Percentiles rank a stretch among this genome's conserved stretches.
These are phyloP conservation scores for Etia nguti DNA, from an alignment of 2,113 vertebrate species.

Conservation along the genomic window DNA sequence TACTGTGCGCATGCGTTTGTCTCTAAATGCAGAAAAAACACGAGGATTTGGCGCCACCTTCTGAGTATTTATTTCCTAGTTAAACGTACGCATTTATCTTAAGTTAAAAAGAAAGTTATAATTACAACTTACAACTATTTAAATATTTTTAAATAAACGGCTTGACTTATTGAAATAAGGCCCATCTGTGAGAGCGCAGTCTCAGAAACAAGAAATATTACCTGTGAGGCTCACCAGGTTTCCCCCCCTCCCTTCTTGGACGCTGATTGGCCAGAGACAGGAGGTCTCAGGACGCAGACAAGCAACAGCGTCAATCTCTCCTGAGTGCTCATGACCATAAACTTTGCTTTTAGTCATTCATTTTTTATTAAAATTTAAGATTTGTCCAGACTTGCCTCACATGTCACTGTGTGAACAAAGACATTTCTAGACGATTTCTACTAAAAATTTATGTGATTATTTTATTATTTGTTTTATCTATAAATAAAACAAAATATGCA, in stretches of 20 bases:
- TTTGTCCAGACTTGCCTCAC: not conserved
- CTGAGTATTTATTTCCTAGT: fast-evolving
- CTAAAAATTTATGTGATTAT: fast-evolving
- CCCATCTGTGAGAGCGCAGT: fast-evolving
- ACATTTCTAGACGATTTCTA: fast-evolving
- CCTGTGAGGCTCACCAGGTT: not conserved
- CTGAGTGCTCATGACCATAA: not conserved
- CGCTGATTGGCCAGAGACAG: not conserved
- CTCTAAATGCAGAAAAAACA: not conserved
- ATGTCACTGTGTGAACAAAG: not conserved
- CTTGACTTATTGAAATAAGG: not conserved
- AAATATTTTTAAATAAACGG: not conserved
- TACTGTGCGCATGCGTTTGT: not conserved
- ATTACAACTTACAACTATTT: not conserved
- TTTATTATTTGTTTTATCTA: not conserved
- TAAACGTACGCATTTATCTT: fast-evolving
- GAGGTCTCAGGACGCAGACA: fast-evolving
- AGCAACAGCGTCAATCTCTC: fast-evolving
- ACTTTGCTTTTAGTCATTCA: not conserved
- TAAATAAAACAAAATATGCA: not conserved
- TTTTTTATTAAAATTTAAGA: not conserved
- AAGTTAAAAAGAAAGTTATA: not conserved
- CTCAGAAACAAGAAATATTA: not conserved
- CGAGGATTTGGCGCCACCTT: not conserved
- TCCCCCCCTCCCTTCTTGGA: not conserved